phyloP scores from a whole-genome alignment of 1,140 invertebrate genomes.

The Leguminivora glycinivorella region DNA sequence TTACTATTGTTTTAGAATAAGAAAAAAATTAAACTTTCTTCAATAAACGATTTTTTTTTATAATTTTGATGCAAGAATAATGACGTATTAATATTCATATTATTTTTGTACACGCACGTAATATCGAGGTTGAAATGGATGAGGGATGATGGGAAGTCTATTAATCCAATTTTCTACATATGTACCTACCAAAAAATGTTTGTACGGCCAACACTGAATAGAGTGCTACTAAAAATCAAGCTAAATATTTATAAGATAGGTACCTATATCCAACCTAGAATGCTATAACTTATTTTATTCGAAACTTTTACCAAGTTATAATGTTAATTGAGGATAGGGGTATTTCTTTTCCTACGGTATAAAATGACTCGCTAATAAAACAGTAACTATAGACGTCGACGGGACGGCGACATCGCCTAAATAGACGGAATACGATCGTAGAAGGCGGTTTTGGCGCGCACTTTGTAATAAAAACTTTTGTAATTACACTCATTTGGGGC shows the following conservation, averaged over 20 bases:
- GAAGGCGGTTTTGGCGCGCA: conserved; percentile 68
- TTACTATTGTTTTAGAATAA: too few relatives aligned
- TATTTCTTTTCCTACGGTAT: neutral
- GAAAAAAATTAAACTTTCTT: too few relatives aligned
- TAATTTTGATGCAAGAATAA: neutral
- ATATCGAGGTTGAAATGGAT: neutral
- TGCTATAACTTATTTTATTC: too few relatives aligned
- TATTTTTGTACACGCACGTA: neutral
- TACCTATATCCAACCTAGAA: too few relatives aligned
- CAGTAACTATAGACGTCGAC: conserved; percentile 51
- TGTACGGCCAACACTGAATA: conserved; percentile 4
- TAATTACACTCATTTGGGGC: conserved; percentile 75
- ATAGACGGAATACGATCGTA: conserved; percentile 52
- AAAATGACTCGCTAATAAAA: conserved; percentile 39
- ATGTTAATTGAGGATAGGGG: too few relatives aligned
- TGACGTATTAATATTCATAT: neutral
- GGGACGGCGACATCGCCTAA: conserved; percentile 41
- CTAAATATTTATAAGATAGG: too few relatives aligned
- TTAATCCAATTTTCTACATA: neutral
- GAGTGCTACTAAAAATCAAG: neutral
- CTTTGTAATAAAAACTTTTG: conserved; percentile 76
- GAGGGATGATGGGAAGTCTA: conserved; percentile 11
- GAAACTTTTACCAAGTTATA: too few relatives aligned
- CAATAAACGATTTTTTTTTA: too few relatives aligned
- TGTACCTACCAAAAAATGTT: neutral